Evolutionary conservation across 2,797 vertebrate genomes (phyloP), one percentile per base, ranked within the genome.

Genomic region (Myoxocephalus aenaeus): DNA sequence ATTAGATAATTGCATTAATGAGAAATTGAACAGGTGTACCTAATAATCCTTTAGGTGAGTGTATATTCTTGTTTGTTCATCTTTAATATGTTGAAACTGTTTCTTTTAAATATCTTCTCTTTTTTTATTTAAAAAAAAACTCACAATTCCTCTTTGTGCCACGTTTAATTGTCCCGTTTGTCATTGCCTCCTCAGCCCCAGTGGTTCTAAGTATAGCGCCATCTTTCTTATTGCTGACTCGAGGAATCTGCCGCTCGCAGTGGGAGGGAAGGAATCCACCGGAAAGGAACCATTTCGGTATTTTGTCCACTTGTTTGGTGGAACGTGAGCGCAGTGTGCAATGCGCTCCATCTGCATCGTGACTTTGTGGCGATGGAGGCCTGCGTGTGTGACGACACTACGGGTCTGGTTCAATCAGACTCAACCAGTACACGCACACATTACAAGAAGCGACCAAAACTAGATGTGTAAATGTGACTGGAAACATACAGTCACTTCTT

Each of bases 231-330:
- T 42, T 10, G 36, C 36, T 9, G 36, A 38, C 36, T 5, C 9
- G n/a, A 44, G 46, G 17, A 48, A 20, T 44, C 42, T 44, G 44
- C 17, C 7, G 44, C 6, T 5, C 13, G 51, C 73, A 20, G 34
- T 4, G 54, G 27, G 3, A 57, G 18, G 56, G 2, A 57, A 53
- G 34, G 44, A 57, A 51, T 32, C 22, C 42, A 14, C 11, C 51
- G 18, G 14, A 17, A 29, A 38, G 14, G 8, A 51, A 40, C 22
- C 18, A 40, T n/a, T 36, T 48, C 4, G 46, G 10, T 6, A 36
- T 53, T 36, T 3, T 67, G 53, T n/a, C n/a, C 63, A 58, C 7
- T n/a, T 40, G 72, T 57, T 77, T 51, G 42, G 42, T 40, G 18
- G 17, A 64, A 27, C 5, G 15, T 27, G 27, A 34, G 22, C 61